These are phyloP conservation scores for Natator depressus DNA, from an alignment of 2,113 vertebrate species.

Conservation along the genomic window DNA sequence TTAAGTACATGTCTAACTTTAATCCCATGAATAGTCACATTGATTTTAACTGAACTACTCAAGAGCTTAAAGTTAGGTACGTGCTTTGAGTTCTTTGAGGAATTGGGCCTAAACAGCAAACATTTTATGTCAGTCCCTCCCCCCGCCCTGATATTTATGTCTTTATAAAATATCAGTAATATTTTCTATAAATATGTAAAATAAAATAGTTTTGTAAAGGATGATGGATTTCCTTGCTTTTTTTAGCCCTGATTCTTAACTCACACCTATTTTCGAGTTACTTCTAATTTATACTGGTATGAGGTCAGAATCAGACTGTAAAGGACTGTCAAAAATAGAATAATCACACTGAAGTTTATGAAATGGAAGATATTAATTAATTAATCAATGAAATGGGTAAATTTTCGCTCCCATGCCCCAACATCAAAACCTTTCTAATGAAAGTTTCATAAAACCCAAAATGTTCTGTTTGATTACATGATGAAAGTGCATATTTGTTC, in stretches of 20 bases:
- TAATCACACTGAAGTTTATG: constrained; percentile 56
- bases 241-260: not conserved
- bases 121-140: not conserved
- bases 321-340: constrained; percentile 38
- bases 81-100: not conserved
- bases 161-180: not conserved
- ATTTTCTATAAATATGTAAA: not conserved
- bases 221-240: not conserved
- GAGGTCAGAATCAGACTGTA: constrained; percentile 39
- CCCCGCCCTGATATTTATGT: not conserved
- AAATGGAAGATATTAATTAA: constrained; percentile 58
- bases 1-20: not conserved
- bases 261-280: not conserved
- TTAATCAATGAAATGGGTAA: constrained; percentile 40
- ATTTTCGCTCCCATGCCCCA: not conserved
- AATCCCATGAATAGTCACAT: not conserved
- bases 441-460: not conserved
- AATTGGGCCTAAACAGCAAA: not conserved
- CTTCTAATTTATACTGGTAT: constrained; percentile 51
- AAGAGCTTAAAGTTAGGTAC: not conserved
- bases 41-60: not conserved
- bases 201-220: not conserved
- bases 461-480: not conserved
- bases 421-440: not conserved
- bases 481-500: not conserved